phyloP scores from a whole-genome alignment of 2,113 vertebrate species.

The Machaerirhynchus nigripectus region DNA sequence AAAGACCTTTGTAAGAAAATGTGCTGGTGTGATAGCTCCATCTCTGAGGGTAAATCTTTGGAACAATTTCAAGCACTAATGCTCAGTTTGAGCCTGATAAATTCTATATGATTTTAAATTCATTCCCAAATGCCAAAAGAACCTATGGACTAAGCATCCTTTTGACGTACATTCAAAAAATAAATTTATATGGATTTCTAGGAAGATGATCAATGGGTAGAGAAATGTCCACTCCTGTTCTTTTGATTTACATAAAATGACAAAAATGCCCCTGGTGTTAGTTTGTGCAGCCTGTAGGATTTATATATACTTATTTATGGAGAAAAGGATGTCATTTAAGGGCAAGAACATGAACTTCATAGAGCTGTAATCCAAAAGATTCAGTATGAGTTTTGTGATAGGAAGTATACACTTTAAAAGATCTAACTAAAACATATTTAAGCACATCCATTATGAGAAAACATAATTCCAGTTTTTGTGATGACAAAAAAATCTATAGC shows the following conservation, averaged over 20 bases:
- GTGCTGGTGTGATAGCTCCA: neutral
- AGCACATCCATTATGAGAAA: neutral
- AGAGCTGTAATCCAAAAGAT: neutral
- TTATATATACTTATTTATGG: conserved; percentile 33
- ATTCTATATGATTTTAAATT: conserved; percentile 27
- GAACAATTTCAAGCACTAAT: conserved; percentile 16
- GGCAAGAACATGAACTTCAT: neutral
- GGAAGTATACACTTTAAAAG: neutral
- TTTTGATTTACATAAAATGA: conserved; percentile 41
- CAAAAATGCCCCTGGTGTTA: conserved; percentile 22
- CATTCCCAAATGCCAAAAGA: conserved; percentile 23
- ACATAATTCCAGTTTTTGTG: neutral
- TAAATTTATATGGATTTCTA: conserved; percentile 29
- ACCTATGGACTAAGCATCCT: neutral
- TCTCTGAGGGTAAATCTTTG: neutral
- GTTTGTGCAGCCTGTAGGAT: neutral
- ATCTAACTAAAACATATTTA: neutral
- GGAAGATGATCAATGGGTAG: conserved; percentile 39
- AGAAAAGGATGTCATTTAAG: neutral
- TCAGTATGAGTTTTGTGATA: neutral
- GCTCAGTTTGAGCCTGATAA: conserved; percentile 28
- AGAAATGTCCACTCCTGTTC: neutral
- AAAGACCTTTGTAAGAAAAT: conserved; percentile 38
- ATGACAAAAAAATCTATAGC: neutral
- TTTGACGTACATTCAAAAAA: conserved; percentile 36